phyloP scores from a whole-genome alignment of 2,113 vertebrate species.

The Lophura nycthemera region DNA sequence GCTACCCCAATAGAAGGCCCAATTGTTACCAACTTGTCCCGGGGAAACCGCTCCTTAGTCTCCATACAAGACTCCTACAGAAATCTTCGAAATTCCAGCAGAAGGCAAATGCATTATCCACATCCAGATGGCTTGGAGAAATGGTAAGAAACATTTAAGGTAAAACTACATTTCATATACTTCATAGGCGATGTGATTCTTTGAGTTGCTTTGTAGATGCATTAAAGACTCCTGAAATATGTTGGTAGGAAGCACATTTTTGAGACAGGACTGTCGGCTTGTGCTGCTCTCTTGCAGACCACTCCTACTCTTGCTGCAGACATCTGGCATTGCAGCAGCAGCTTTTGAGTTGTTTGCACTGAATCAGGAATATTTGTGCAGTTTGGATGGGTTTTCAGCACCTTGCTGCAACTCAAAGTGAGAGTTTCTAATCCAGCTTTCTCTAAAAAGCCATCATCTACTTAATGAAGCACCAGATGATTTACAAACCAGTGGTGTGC shows the following conservation, averaged over 20 bases:
- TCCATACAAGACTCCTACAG: not conserved
- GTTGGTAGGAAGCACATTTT: not conserved
- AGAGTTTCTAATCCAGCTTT: not conserved
- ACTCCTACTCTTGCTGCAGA: not conserved
- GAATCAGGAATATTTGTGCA: not conserved
- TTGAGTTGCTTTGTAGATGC: not conserved
- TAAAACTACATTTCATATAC: not conserved
- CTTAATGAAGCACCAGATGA: not conserved
- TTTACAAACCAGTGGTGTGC: not conserved
- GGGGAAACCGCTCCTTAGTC: not conserved
- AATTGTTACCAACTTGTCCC: not conserved
- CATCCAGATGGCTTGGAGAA: not conserved
- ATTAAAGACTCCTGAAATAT: not conserved
- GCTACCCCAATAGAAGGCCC: not conserved
- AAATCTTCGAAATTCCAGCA: not conserved
- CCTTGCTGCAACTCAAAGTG: not conserved
- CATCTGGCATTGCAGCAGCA: not conserved
- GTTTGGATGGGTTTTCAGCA: not conserved
- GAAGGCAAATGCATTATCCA: not conserved
- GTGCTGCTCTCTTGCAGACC: not conserved
- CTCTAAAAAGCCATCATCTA: not conserved
- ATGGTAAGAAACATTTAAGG: not conserved
- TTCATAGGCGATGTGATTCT: not conserved
- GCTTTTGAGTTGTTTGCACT: not conserved
- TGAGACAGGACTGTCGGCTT: not conserved